Evolutionary conservation across 2,888 invertebrate genomes (phyloP).

Genomic region (Rugalucina vietnamica): DNA sequence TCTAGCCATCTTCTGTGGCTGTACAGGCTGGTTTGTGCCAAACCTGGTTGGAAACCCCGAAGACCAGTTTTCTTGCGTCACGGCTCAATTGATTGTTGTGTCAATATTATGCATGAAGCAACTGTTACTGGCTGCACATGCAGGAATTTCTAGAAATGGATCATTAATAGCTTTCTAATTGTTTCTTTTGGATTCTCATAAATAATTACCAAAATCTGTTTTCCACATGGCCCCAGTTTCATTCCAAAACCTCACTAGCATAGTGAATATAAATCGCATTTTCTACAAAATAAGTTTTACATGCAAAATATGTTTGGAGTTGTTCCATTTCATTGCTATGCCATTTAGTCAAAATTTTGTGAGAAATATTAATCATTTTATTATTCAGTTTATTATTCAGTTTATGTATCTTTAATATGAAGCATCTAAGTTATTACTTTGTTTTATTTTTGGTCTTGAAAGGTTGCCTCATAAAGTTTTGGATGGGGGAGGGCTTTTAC

Average conservation of each 20-base stretch:
- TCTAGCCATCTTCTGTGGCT: too few species aligned
- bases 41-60: too few species aligned
- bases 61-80: too few species aligned
- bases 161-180: background rate
- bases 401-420: background rate
- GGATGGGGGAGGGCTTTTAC: background rate
- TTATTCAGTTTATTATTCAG: background rate
- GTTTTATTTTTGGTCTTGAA: background rate
- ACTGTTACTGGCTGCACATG: slow-evolving; percentile 3
- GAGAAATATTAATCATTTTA: background rate
- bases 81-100: background rate
- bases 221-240: background rate
- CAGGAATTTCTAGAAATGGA: background rate
- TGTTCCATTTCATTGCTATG: too few species aligned
- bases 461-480: background rate
- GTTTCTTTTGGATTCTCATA: background rate
- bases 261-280: too few species aligned
- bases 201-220: background rate
- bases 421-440: background rate
- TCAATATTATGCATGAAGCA: background rate
- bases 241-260: background rate
- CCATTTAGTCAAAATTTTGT: slow-evolving; percentile 11
- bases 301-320: too few species aligned
- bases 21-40: too few species aligned
- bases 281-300: too few species aligned